Percentiles rank a stretch among this genome's conserved stretches.
phyloP scores from a whole-genome alignment of 2,797 vertebrate species.

The Loriculus beryllinus region DNA sequence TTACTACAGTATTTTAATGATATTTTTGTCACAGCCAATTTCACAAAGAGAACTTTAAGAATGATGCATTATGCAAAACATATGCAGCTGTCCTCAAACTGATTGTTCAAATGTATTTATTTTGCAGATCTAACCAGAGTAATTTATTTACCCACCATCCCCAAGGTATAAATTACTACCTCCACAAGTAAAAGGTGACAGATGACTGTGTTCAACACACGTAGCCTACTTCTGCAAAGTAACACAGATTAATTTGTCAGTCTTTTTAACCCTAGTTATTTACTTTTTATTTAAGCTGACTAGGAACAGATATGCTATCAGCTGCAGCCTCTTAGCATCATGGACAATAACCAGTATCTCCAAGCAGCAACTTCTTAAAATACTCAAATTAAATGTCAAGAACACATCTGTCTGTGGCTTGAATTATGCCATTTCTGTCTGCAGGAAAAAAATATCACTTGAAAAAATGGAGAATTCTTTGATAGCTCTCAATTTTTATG shows the following conservation, averaged over 20 bases:
- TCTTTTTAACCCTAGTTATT: background rate
- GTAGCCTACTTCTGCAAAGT: background rate
- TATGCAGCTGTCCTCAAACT: background rate
- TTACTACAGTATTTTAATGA: background rate
- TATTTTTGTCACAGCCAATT: background rate
- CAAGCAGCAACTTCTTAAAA: constrained; percentile 14
- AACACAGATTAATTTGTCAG: background rate
- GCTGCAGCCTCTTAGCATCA: background rate
- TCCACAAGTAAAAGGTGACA: background rate
- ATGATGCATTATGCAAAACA: background rate
- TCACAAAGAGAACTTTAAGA: background rate
- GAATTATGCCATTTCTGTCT: background rate
- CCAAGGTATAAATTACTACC: background rate
- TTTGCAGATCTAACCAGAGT: background rate
- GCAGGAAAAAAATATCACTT: background rate
- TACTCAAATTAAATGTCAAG: background rate
- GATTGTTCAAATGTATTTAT: background rate
- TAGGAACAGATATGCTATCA: background rate
- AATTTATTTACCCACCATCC: background rate
- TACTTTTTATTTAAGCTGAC: background rate
- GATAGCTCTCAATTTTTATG: background rate
- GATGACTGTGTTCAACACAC: background rate
- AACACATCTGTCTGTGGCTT: background rate
- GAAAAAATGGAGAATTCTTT: background rate
- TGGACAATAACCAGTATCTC: background rate